Evolutionary conservation across 1,140 invertebrate species (phyloP).

Genomic region (Drosophila virilis): DNA sequence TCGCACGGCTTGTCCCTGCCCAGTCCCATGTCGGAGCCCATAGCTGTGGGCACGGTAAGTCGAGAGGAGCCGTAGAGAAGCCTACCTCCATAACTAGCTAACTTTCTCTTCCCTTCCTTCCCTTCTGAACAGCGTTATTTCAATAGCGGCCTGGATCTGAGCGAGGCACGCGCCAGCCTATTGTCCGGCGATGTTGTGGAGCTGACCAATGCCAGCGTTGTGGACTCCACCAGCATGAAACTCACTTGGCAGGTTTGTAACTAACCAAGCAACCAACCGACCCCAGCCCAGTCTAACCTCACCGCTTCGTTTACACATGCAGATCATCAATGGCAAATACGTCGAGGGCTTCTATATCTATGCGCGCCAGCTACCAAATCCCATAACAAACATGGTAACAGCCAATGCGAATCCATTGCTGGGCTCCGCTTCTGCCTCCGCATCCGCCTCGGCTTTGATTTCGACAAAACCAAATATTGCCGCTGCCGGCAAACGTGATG

Average conservation of each 20-base stretch:
- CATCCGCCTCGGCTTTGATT: slow-evolving; percentile 80
- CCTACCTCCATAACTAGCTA: neutral
- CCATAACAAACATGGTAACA: slow-evolving; percentile 57
- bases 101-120: neutral
- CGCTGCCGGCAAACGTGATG: slow-evolving; percentile 81
- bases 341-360: slow-evolving; percentile 88
- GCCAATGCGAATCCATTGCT: slow-evolving; percentile 71
- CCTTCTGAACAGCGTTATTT: slow-evolving; percentile 62
- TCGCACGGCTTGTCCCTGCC: slow-evolving; percentile 91
- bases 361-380: slow-evolving; percentile 83
- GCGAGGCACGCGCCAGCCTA: slow-evolving; percentile 88
- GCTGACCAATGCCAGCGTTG: slow-evolving; percentile 91
- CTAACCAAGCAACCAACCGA: neutral
- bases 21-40: slow-evolving; percentile 88
- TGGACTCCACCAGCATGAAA: slow-evolving; percentile 93
- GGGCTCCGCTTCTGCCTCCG: slow-evolving; percentile 48
- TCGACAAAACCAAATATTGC: slow-evolving; percentile 83
- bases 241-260: slow-evolving; percentile 91
- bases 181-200: slow-evolving; percentile 90
- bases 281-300: neutral
- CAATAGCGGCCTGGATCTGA: slow-evolving; percentile 86
- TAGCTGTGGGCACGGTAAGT: slow-evolving; percentile 84
- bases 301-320: slow-evolving; percentile 51
- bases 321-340: slow-evolving; percentile 87
- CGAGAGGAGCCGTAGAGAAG: neutral